Evolutionary conservation across 1,140 invertebrate species (phyloP).

Genomic region (Ceratina australensis): DNA sequence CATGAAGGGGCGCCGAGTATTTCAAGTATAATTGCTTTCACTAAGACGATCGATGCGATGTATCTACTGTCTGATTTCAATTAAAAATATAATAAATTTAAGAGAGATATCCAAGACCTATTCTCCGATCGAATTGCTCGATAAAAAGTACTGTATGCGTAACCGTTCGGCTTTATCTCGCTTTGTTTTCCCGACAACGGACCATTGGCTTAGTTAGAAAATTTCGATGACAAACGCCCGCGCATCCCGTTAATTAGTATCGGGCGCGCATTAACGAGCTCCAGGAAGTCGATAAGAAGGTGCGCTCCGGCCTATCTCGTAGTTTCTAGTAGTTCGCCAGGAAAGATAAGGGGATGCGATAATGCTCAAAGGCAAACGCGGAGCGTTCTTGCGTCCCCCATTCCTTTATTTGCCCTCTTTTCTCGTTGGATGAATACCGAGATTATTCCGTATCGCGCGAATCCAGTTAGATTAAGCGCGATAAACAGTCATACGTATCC

Average conservation of each 20-base stretch:
- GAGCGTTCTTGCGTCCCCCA: slow-evolving; percentile 6
- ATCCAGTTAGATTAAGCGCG: slow-evolving; percentile 33
- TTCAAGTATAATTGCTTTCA: not conserved
- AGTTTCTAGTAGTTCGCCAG: slow-evolving; percentile 45
- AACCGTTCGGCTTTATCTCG: not conserved
- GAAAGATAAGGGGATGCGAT: slow-evolving; percentile 26
- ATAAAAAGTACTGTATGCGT: not conserved
- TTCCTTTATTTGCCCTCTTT: slow-evolving; percentile 29
- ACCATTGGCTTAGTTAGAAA: slow-evolving; percentile 28
- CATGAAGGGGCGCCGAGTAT: not conserved
- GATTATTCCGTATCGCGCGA: slow-evolving; percentile 38
- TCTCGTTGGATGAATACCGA: slow-evolving; percentile 31
- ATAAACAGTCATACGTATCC: slow-evolving; percentile 35
- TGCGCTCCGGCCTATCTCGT: slow-evolving; percentile 31
- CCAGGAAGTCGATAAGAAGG: slow-evolving; percentile 46
- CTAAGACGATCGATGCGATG: not conserved
- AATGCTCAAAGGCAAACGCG: slow-evolving; percentile 21
- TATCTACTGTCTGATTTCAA: not conserved
- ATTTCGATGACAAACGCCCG: slow-evolving; percentile 53
- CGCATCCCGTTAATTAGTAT: slow-evolving; percentile 56
- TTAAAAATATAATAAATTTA: not conserved
- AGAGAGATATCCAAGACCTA: not conserved
- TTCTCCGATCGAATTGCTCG: slow-evolving; percentile 4
- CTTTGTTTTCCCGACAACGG: not conserved
- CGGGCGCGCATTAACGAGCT: slow-evolving; percentile 49